These are phyloP conservation scores for Nothocercus nigrocapillus DNA, from an alignment of 2,113 vertebrate genomes.

Conservation along the genomic window DNA sequence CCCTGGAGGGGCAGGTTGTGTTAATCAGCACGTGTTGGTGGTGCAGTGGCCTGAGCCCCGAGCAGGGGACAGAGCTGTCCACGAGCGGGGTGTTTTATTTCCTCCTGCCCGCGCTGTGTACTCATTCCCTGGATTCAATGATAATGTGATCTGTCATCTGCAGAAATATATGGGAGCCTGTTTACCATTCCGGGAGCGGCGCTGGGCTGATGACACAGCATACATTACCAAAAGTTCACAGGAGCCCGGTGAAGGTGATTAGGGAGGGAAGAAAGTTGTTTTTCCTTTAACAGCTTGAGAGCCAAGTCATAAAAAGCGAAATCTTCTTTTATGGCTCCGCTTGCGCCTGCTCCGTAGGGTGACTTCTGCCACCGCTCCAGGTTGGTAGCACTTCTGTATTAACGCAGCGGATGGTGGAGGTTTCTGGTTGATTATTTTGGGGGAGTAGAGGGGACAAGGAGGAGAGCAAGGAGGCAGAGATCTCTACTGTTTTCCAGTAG, in stretches of 20 bases:
- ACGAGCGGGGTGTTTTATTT: not conserved
- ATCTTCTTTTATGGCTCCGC: not conserved
- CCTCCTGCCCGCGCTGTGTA: not conserved
- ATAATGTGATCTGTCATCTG: not conserved
- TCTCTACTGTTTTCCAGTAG: too few species aligned
- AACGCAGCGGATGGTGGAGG: not conserved
- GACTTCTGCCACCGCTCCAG: not conserved
- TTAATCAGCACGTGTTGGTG: not conserved
- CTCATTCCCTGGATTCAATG: not conserved
- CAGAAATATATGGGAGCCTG: not conserved
- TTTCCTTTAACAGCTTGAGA: not conserved
- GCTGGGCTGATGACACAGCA: constrained; percentile 1
- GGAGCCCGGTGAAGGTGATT: not conserved
- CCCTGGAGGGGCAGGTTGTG: not conserved
- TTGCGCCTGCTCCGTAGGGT: not conserved
- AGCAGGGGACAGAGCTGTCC: rapidly evolving
- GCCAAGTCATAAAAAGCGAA: not conserved
- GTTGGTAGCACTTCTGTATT: not conserved
- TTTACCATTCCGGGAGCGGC: not conserved
- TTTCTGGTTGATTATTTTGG: not conserved
- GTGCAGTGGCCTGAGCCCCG: not conserved
- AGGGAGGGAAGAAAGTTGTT: not conserved
- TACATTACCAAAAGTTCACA: constrained; percentile 35
- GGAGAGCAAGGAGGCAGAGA: too few species aligned
- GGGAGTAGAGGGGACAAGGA: not conserved